Evolutionary conservation across 2,113 vertebrate species (phyloP), one percentile per base, ranked within the genome.

Genomic region (Ardeotis arabs): DNA sequence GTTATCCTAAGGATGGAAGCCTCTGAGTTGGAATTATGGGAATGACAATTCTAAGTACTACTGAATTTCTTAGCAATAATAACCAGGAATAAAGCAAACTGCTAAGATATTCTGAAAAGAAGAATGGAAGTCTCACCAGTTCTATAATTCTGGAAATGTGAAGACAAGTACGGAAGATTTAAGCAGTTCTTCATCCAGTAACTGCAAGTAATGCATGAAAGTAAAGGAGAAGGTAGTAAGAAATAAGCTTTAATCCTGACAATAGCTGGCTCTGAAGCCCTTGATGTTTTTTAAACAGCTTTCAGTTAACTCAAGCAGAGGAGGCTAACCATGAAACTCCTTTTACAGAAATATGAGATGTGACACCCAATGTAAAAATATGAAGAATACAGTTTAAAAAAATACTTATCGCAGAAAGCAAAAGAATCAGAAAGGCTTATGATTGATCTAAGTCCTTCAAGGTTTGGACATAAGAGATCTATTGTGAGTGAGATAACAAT

Each of bases 341-440:
- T 4, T 53, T 29, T 69, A 81, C 12, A 62, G 31, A 93, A 84
- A n/a, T 10, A 13, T 44, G 58, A 80, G 83, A 2, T 29, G 4
- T 2, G 7, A n/a, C 12, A 45, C 6, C 13, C 27, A 75, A 21
- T 14, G 37, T 14, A 53, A 50, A 62, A 93, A 68, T 68, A 55
- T 8, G 4, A 47, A 79, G 19, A 23, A 37, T 24, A 31, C 16
- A 35, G 3, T 49, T 64, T 24, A 0, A 55, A 37, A 37, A 73
- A 41, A 53, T 7, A 12, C 1, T 2, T 63, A 10, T 41, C 63
- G 59, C 7, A 20, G 21, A 44, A 86, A 67, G 3, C 0, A 1
- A 76, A 76, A 79, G 14, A 58, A 59, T 1, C 12, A 75, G 22
- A 75, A 78, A 72, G 5, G 8, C 6, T 56, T 87, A 29, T 44